Conservation (phyloP, 1,140 invertebrate genomes). For the Leptonema lineaticorne region DNA sequence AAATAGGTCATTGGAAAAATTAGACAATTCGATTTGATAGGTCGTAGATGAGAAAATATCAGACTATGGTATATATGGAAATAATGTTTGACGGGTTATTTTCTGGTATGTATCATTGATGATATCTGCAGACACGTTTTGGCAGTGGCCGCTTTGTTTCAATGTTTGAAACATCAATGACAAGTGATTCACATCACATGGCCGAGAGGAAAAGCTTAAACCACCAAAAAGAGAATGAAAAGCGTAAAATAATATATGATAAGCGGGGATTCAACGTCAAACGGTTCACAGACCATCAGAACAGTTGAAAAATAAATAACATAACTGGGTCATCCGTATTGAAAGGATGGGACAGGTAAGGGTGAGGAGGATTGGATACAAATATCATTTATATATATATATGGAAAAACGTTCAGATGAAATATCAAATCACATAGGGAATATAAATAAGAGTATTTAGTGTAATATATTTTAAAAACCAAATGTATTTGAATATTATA, state of each 20-base stretch:
- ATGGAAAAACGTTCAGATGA: too few species aligned
- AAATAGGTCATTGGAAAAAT: too few species aligned
- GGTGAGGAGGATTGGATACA: not conserved
- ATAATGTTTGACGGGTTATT: slow-evolving; percentile 8
- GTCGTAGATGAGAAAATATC: too few species aligned
- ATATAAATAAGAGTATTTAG: too few species aligned
- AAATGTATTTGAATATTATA: too few species aligned
- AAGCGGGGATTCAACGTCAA: not conserved
- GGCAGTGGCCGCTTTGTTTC: slow-evolving; percentile 12
- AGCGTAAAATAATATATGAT: not conserved
- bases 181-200: slow-evolving; percentile 17
- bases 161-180: slow-evolving; percentile 1
- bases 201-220: not conserved
- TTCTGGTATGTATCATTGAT: not conserved
- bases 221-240: not conserved
- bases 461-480: too few species aligned
- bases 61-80: not conserved
- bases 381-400: too few species aligned
- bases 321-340: not conserved
- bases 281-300: not conserved
- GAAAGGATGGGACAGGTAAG: not conserved
- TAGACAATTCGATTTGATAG: not conserved
- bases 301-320: not conserved
- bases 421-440: too few species aligned
- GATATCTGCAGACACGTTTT: slow-evolving; percentile 2